Evolutionary conservation across 1,140 invertebrate genomes (phyloP), one percentile per base, ranked within the genome.

Genomic region (Lordiphosa collinella): DNA sequence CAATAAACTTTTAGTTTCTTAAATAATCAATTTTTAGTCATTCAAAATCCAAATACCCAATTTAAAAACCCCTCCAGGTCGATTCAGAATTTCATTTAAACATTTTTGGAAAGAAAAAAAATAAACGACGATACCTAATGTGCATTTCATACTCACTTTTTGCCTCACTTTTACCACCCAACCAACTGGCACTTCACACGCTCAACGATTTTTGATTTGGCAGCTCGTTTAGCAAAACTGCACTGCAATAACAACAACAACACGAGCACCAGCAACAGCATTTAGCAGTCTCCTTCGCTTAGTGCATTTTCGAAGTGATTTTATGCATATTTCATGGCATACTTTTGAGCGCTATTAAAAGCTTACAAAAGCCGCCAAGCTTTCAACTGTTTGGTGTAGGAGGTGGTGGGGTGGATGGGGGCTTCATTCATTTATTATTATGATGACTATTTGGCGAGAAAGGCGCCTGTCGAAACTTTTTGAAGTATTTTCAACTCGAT

Each of bases 401-500:
- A 25, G 22, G 0, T 25, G 22, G 22, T 5, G 3, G 18, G n/a
- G n/a, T 5, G n/a, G 16, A 12, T 10, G 8, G 11, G 50, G 22
- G 32, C 25, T 31, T n/a, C 38, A 25, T 59, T 64, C 48, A 53
- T 41, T 65, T 40, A 40, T 50, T 50, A 57, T 63, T 56, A 59
- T 55, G 51, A 51, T 46, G 52, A 57, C 41, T 60, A 31, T 53
- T 48, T 32, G 32, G 41, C 32, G 25, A 32, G 12, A 70, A 69
- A 73, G 56, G 54, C 57, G 43, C 25, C 35, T 10, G 22, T 48
- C 51, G 51, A 69, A 73, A 84, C 68, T 82, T 82, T 85, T 84
- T 85, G 72, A 82, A 82, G 78, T 82, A 82, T 78, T 82, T 78
- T 51, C 56, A 82, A 82, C 78, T 82, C 78, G 67, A 82, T 84